Percentiles rank a stretch among this genome's conserved stretches.
phyloP scores from a whole-genome alignment of 2,888 invertebrate genomes.

The Lymantria monacha region DNA sequence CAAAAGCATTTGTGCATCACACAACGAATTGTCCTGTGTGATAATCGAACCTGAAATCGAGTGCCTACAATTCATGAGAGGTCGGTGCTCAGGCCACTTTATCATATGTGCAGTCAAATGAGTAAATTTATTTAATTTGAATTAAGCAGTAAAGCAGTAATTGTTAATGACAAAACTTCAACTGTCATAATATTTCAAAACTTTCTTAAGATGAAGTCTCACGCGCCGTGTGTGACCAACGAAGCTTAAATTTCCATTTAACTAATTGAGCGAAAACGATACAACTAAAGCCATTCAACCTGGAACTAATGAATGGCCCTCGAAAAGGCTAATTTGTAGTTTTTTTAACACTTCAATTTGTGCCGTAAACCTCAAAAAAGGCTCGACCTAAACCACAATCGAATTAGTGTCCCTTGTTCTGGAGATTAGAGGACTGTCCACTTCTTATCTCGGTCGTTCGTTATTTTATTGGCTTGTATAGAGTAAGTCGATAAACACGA shows the following conservation, averaged over 20 bases:
- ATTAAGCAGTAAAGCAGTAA: conserved; percentile 22
- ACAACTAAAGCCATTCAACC: conserved; percentile 74
- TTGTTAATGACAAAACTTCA: conserved; percentile 29
- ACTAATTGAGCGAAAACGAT: conserved; percentile 81
- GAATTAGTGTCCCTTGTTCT: conserved; percentile 83
- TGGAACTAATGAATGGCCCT: conserved; percentile 77
- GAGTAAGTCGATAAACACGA: conserved; percentile 81
- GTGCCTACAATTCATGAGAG: too few relatives aligned
- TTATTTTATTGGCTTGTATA: conserved; percentile 82
- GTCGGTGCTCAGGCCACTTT: too few relatives aligned
- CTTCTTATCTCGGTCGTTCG: conserved; percentile 80
- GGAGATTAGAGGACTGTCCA: conserved; percentile 81
- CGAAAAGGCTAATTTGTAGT: conserved; percentile 80
- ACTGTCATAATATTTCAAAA: conserved; percentile 34
- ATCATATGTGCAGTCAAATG: background rate
- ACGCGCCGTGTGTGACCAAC: conserved; percentile 50
- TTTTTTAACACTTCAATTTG: conserved; percentile 82
- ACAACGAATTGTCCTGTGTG: too few relatives aligned
- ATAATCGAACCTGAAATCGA: too few relatives aligned
- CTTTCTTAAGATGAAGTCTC: background rate
- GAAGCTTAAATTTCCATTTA: conserved; percentile 72
- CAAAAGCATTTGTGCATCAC: too few relatives aligned
- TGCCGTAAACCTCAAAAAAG: conserved; percentile 79
- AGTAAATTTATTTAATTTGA: conserved; percentile 20
- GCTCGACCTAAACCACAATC: conserved; percentile 80